Conservation (phyloP, 2,888 invertebrate genomes). For the Chalcosyrphus nemorum region DNA sequence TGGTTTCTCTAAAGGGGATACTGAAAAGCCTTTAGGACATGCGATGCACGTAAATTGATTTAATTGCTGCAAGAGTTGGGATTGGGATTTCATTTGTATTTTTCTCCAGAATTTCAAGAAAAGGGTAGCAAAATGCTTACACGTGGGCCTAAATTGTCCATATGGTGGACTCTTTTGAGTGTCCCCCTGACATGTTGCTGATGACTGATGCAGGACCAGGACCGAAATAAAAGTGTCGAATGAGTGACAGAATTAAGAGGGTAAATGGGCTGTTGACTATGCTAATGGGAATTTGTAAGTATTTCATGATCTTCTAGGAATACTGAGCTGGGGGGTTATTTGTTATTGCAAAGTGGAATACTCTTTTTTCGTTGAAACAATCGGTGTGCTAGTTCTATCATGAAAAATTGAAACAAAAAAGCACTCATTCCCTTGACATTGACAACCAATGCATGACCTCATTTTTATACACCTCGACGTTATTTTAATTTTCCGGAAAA, state of each 20-base stretch:
- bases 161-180: background rate
- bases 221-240: background rate
- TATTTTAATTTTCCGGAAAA: background rate
- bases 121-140: background rate
- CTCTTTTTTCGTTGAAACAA: background rate
- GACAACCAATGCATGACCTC: background rate
- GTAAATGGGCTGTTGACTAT: no score
- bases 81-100: background rate
- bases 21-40: background rate
- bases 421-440: background rate
- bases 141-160: background rate
- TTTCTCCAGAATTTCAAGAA: background rate
- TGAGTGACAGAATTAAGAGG: no score
- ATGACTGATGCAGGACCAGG: background rate
- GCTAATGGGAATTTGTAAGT: no score
- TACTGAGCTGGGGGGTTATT: no score
- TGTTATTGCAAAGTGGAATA: no score
- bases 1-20: background rate
- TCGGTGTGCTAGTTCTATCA: no score
- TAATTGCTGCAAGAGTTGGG: slow-evolving; percentile 21
- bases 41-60: slow-evolving; percentile 48
- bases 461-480: background rate
- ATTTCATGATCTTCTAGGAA: no score
- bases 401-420: no score
- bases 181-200: background rate